A percentile compares a stretch with the other conserved stretches of the same genome.
These are phyloP conservation scores for Argyra leucocephala DNA, from an alignment of 2,888 invertebrate species.

Conservation along the genomic window DNA sequence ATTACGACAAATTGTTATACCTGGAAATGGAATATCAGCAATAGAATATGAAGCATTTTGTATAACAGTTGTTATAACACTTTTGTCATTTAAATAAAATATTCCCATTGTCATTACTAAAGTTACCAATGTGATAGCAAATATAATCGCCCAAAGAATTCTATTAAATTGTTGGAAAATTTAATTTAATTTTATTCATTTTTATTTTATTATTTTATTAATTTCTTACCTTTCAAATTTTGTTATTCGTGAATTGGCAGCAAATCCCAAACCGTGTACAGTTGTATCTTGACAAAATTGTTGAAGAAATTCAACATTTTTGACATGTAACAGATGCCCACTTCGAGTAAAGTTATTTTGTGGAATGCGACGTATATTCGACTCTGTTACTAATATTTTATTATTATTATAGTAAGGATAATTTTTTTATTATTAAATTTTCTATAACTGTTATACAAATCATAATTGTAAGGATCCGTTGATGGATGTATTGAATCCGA, in stretches of 20 bases:
- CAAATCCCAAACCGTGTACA: neutral
- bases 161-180: neutral
- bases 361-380: neutral
- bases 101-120: neutral
- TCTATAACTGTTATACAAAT: neutral
- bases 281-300: neutral
- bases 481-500: neutral
- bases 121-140: neutral
- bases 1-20: constrained; percentile 38
- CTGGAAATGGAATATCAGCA: constrained; percentile 37
- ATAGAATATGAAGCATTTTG: constrained; percentile 38
- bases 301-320: neutral
- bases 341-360: neutral
- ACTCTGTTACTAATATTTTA: neutral
- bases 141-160: neutral
- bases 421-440: neutral
- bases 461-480: neutral
- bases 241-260: neutral
- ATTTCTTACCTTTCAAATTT: neutral
- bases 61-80: constrained; percentile 32
- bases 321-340: neutral
- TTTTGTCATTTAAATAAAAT: neutral
- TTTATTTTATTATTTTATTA: too few species aligned
- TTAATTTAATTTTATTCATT: neutral
- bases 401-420: too few species aligned